A percentile compares a stretch with the other conserved stretches of the same genome.
phyloP scores from a whole-genome alignment of 2,113 vertebrate species.

The Grammomys dolichurus region DNA sequence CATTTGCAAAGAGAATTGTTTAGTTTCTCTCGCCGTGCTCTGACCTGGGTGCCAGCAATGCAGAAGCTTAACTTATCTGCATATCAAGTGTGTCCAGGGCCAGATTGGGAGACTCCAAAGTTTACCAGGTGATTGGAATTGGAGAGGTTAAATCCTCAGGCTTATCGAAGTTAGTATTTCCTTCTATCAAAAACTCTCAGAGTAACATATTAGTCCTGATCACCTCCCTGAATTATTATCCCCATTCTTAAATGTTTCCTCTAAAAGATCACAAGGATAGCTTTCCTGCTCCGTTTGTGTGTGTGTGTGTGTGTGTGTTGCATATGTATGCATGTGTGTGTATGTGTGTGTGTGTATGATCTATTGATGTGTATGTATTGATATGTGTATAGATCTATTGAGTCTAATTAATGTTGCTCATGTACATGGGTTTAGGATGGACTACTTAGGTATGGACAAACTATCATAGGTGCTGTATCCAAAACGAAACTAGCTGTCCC shows the following conservation, averaged over 20 bases:
- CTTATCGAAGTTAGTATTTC: neutral
- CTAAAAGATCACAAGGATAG: rapidly evolving
- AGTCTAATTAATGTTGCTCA: neutral
- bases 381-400: neutral
- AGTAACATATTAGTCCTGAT: neutral
- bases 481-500: neutral
- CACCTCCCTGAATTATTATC: neutral
- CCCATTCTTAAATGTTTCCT: neutral
- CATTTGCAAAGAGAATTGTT: neutral
- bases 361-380: neutral
- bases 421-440: neutral
- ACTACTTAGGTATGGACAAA: neutral
- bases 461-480: neutral
- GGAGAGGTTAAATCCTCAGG: neutral
- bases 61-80: neutral
- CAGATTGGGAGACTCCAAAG: neutral
- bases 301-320: rapidly evolving
- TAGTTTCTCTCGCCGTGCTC: neutral
- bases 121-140: neutral
- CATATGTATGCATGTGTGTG: neutral
- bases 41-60: neutral
- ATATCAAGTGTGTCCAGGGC: rapidly evolving
- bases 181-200: neutral
- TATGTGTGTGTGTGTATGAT: too few relatives aligned
- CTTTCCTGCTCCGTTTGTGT: rapidly evolving